Evolutionary conservation across 2,797 vertebrate species (phyloP).

Genomic region (Falco biarmicus): DNA sequence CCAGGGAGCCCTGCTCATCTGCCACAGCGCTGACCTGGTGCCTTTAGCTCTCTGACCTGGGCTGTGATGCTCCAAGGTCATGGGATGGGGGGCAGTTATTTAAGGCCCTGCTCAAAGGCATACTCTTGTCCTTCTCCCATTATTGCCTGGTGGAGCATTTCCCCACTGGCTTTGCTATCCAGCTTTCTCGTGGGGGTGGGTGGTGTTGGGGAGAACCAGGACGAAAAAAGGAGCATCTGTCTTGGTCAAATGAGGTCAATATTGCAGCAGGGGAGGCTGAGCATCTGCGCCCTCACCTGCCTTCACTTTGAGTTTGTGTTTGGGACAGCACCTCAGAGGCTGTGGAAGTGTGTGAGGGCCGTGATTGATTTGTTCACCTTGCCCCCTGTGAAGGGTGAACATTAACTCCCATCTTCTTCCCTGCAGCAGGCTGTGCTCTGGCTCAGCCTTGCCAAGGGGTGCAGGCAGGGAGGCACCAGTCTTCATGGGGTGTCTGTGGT

Average conservation of each 20-base stretch:
- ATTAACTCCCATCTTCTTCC: neutral
- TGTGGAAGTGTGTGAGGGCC: neutral
- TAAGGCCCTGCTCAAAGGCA: neutral
- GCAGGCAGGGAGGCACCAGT: neutral
- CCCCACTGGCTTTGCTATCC: accelerated
- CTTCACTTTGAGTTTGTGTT: neutral
- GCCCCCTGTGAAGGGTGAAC: neutral
- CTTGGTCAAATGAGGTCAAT: no score
- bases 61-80: neutral
- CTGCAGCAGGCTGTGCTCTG: neutral
- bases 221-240: neutral
- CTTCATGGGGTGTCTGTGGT: neutral
- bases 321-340: neutral
- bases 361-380: neutral
- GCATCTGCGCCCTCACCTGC: neutral
- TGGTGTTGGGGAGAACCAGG: neutral
- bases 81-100: neutral
- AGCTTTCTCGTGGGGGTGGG: neutral
- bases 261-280: neutral
- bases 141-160: neutral
- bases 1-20: neutral
- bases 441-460: neutral
- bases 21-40: neutral
- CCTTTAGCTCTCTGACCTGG: neutral
- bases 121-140: neutral